phyloP scores from a whole-genome alignment of 2,113 vertebrate species.

The Notothenia rossii region DNA sequence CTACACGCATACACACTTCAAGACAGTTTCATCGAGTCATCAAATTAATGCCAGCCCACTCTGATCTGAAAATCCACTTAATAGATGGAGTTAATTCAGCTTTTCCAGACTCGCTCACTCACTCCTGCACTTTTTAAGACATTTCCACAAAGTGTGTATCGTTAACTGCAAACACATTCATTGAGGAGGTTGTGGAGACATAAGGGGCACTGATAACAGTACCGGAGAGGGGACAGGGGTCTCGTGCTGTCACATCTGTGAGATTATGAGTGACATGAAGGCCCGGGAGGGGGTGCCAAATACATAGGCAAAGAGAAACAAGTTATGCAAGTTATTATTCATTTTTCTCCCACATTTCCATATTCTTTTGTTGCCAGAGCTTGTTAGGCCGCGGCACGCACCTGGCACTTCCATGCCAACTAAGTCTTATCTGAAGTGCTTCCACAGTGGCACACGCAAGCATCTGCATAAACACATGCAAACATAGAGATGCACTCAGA shows the following conservation, averaged over 20 bases:
- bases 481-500: constrained; percentile 3
- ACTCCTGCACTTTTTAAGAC: constrained; percentile 27
- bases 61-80: constrained; percentile 49
- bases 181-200: constrained; percentile 18
- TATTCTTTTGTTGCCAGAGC: constrained; percentile 75
- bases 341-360: constrained; percentile 69
- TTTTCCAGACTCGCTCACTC: constrained; percentile 9
- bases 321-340: constrained; percentile 80
- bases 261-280: constrained; percentile 67
- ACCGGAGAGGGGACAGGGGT: constrained; percentile 42
- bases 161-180: constrained; percentile 9
- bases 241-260: constrained; percentile 62
- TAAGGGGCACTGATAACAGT: constrained; percentile 5
- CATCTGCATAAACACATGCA: constrained; percentile 34
- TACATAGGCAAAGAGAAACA: constrained; percentile 56
- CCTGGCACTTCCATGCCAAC: constrained; percentile 69
- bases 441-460: constrained; percentile 44
- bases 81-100: constrained; percentile 23
- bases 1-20: not conserved
- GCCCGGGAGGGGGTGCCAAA: constrained; percentile 36
- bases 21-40: constrained; percentile 45
- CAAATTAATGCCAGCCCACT: constrained; percentile 41
- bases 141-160: constrained; percentile 26
- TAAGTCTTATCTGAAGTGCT: constrained; percentile 56
- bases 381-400: constrained; percentile 56